Base-by-base conservation (phyloP, 2,113 vertebrate species). In the Helogale parvula region DNA sequence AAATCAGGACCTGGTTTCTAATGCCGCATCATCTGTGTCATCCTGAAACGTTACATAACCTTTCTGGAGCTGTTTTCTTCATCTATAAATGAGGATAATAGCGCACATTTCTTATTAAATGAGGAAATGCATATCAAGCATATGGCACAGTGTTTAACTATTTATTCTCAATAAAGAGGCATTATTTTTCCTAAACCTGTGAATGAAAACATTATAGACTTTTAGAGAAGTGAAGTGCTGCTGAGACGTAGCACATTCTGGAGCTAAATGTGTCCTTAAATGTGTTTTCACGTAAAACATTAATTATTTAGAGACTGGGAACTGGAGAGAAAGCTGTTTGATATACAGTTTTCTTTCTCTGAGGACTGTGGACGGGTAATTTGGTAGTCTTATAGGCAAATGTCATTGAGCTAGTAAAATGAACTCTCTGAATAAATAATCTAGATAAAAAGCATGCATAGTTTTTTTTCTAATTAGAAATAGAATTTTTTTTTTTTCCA, bases 71-170 rank as follows among this genome's bases (percentile, higher is more conserved):
- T 79, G 16, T 16, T 72, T 93, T 94, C 35, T 87, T 87, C 5
- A 74, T 90, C 16, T 86, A 31, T 31, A 86, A 86, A 74, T 66
- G 13, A 77, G 17, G 41, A 13, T 66, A 81, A n/a, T 95, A 92
- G 19, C n/a, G 71, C 29, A 92, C 25, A 69, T 90, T 91, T 91
- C n/a, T 95, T 72, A 72, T 65, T 92, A 72, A 71, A 92, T 63
- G 41, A 63, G 21, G 41, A n/a, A 79, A 38, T 85, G 72, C 41
- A 65, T 84, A 47, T 25, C 77, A 69, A 68, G 38, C 57, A 85
- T 35, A 71, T 15, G 80, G 41, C 10, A 83, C 5, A 81, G 27
- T 52, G 50, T 95, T 33, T 47, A 71, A 50, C 16, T 89, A 1
- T 80, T n/a, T 92, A 52, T 80, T 47, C n/a, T 95, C 66, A 92